These are phyloP conservation scores for Lasioglossum leucozonium DNA, from an alignment of 2,888 invertebrate species.

Conservation along the genomic window DNA sequence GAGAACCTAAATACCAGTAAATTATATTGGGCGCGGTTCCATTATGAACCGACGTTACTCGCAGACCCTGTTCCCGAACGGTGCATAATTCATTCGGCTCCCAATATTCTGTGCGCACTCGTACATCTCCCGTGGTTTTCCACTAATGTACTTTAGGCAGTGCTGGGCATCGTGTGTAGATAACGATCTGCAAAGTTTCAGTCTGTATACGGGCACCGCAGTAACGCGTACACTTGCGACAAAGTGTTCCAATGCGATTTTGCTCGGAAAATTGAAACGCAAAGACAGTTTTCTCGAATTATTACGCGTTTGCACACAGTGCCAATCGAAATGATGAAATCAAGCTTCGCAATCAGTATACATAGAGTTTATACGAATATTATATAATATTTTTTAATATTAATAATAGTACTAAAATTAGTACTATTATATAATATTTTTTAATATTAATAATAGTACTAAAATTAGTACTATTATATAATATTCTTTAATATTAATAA, in stretches of 20 bases:
- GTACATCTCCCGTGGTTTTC: conserved; percentile 61
- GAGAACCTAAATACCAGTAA: conserved; percentile 55
- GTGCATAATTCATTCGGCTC: conserved; percentile 65
- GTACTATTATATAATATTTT: no score
- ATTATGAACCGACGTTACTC: conserved; percentile 60
- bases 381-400: no score
- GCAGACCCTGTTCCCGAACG: conserved; percentile 47
- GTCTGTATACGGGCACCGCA: background rate
- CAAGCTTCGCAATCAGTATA: background rate
- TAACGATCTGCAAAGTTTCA: conserved; percentile 53
- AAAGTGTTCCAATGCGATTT: background rate
- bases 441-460: no score
- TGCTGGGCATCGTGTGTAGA: conserved; percentile 28
- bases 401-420: no score
- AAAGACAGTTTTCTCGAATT: background rate
- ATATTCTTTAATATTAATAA: no score
- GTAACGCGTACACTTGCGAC: background rate
- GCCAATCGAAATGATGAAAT: background rate
- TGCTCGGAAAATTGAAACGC: background rate
- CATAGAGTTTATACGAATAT: no score
- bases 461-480: no score
- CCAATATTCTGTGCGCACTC: conserved; percentile 58
- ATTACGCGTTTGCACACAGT: background rate
- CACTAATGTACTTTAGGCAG: conserved; percentile 63
- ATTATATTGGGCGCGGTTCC: conserved; percentile 57